Evolutionary conservation across 2,113 vertebrate genomes (phyloP).

Genomic region (Erythrolamprus reginae): DNA sequence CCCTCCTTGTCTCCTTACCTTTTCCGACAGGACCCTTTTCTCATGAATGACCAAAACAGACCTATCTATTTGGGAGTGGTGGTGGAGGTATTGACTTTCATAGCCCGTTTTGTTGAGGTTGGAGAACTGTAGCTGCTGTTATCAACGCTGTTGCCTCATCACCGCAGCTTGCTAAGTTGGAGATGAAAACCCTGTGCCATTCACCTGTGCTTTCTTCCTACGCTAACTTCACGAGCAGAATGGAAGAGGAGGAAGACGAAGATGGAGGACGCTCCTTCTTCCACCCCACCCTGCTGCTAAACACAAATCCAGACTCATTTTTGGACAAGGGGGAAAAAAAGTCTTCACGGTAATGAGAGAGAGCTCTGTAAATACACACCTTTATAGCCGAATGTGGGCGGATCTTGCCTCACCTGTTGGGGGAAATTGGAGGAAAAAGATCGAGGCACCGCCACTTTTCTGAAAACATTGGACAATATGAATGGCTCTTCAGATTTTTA

Average conservation of each 20-base stretch:
- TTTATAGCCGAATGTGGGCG: conserved; percentile 41
- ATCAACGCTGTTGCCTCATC: background rate
- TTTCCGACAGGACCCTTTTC: conserved; percentile 36
- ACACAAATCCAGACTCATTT: conserved; percentile 35
- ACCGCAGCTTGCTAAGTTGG: conserved; percentile 38
- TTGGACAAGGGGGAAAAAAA: conserved; percentile 40
- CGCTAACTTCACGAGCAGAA: conserved; percentile 23
- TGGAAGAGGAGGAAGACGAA: conserved; percentile 12
- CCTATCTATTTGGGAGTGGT: background rate
- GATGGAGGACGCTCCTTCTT: background rate
- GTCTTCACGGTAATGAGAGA: conserved; percentile 50
- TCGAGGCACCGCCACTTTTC: conserved; percentile 33
- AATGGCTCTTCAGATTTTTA: conserved; percentile 2
- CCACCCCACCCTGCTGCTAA: conserved; percentile 31
- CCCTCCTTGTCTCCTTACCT: background rate
- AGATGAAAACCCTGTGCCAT: conserved; percentile 42
- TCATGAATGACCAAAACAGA: conserved; percentile 25
- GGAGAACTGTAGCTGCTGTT: conserved; percentile 17
- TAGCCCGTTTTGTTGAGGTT: background rate
- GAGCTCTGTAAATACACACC: conserved; percentile 64
- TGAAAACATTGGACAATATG: conserved; percentile 33
- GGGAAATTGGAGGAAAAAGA: conserved; percentile 27
- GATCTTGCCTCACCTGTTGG: conserved; percentile 39
- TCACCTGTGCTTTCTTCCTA: conserved; percentile 33
- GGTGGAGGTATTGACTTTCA: background rate